These are phyloP conservation scores for Hanleya hanleyi DNA, from an alignment of 2,888 invertebrate species.

Conservation along the genomic window DNA sequence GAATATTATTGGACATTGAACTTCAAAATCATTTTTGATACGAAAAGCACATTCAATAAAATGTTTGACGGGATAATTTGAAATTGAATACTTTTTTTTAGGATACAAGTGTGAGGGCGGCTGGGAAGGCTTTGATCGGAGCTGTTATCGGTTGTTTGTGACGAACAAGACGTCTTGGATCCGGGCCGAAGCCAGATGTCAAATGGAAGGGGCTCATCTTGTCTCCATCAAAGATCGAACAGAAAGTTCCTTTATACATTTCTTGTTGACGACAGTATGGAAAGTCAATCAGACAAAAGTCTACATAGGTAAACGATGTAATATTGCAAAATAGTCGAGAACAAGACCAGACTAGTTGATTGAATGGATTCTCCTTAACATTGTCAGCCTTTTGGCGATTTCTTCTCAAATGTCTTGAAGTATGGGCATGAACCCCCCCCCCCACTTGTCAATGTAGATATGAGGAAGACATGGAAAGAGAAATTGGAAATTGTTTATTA, in stretches of 20 bases:
- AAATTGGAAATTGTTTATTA: too few species aligned
- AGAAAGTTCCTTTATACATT: conserved; percentile 65
- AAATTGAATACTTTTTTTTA: not conserved
- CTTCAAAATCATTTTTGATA: too few species aligned
- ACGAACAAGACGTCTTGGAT: conserved; percentile 58
- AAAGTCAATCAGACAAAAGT: conserved; percentile 45
- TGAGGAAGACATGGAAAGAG: too few species aligned
- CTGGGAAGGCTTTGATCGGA: conserved; percentile 26
- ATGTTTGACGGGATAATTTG: too few species aligned
- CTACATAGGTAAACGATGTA: conserved; percentile 50
- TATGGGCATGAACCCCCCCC: too few species aligned
- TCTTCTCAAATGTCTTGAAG: too few species aligned
- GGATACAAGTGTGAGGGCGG: conserved; percentile 13
- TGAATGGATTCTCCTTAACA: too few species aligned
- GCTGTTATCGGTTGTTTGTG: conserved; percentile 36
- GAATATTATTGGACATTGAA: too few species aligned
- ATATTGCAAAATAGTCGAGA: not conserved
- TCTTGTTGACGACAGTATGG: conserved; percentile 55
- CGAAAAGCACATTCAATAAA: too few species aligned
- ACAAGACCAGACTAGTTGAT: too few species aligned
- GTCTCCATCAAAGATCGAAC: conserved; percentile 58
- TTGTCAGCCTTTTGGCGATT: too few species aligned
- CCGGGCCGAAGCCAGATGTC: conserved; percentile 51
- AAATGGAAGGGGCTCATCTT: conserved; percentile 51
- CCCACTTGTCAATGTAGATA: too few species aligned